Evolutionary conservation across 2,113 vertebrate species (phyloP).

Genomic region (Urocitellus parryii): DNA sequence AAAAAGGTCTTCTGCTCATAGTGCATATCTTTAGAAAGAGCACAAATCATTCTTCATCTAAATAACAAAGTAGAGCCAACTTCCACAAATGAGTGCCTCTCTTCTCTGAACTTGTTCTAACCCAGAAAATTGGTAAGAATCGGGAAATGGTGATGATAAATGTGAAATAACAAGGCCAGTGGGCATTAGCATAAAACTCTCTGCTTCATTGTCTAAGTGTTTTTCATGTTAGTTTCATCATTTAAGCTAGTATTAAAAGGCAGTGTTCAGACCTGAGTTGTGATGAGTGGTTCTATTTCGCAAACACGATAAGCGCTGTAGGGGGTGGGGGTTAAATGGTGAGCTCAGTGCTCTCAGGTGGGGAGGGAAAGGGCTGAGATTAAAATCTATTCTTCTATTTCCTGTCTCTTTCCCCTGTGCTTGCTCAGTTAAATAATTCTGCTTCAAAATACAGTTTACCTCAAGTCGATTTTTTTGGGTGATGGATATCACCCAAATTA

Average conservation of each 20-base stretch:
- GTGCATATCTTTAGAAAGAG: constrained; percentile 60
- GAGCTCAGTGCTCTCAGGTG: background rate
- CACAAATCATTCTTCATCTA: constrained; percentile 19
- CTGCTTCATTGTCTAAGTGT: background rate
- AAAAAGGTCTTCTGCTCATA: constrained; percentile 69
- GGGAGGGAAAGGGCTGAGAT: background rate
- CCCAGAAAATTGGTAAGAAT: background rate
- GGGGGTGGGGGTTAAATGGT: background rate
- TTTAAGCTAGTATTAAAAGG: constrained; percentile 41
- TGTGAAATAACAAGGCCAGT: background rate
- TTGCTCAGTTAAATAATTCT: background rate
- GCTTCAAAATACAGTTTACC: background rate
- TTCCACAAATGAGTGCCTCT: background rate
- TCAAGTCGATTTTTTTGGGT: background rate
- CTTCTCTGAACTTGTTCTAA: constrained; percentile 54
- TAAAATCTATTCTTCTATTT: background rate
- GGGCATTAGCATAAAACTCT: background rate
- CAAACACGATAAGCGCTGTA: background rate
- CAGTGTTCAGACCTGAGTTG: background rate
- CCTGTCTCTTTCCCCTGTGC: background rate
- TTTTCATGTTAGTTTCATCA: constrained; percentile 44
- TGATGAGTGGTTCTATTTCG: background rate
- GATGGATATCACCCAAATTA: too few relatives aligned
- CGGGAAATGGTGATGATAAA: background rate
- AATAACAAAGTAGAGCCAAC: background rate